phyloP scores from a whole-genome alignment of 2,797 vertebrate genomes.

The Uromys caudimaculatus region DNA sequence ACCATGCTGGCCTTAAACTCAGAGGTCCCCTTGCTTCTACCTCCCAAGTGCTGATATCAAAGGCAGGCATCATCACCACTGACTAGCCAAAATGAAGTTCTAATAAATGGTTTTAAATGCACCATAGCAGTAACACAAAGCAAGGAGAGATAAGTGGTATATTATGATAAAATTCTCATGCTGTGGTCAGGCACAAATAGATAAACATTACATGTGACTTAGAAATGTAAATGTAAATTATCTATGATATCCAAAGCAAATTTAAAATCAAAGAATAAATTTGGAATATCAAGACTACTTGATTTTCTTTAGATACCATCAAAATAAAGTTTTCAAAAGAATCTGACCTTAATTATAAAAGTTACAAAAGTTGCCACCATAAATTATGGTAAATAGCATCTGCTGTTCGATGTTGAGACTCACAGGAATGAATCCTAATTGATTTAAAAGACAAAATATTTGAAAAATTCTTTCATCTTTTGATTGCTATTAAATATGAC shows the following conservation, averaged over 20 bases:
- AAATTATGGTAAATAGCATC: background rate
- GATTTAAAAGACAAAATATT: constrained; percentile 29
- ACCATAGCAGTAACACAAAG: background rate
- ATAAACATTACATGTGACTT: background rate
- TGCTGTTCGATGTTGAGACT: background rate
- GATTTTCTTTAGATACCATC: background rate
- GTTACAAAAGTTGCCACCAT: background rate
- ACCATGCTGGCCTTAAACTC: background rate
- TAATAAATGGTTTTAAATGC: background rate
- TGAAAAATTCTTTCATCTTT: constrained; percentile 24
- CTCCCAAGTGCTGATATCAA: background rate
- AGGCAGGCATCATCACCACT: background rate
- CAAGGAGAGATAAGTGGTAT: background rate
- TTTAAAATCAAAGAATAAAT: background rate
- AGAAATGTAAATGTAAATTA: background rate
- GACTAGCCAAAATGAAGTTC: background rate
- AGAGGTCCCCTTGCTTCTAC: background rate
- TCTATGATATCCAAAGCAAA: background rate
- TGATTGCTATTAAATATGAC: constrained; percentile 48
- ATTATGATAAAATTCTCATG: background rate
- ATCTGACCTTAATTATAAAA: background rate
- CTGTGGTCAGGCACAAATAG: background rate
- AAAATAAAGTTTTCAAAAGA: background rate
- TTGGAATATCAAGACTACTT: background rate
- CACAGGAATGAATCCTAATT: constrained; percentile 18